phyloP scores from a whole-genome alignment of 37 sponge, comb jelly and placozoan species.

The Lycopodina hypogea region DNA sequence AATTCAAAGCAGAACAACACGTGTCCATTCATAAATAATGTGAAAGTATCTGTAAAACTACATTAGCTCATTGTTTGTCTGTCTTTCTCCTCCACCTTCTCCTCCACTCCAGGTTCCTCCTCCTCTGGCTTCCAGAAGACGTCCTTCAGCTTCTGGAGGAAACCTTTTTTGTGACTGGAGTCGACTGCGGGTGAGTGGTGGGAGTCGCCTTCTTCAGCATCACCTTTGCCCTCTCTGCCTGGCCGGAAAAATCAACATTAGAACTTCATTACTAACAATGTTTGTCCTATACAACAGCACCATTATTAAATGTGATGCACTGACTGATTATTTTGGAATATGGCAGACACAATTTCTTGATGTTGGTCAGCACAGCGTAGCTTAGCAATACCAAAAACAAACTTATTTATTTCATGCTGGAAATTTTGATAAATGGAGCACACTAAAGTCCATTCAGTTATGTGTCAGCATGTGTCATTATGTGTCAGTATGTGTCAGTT shows the following conservation, averaged over 20 bases:
- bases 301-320: too few species aligned
- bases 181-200: background rate
- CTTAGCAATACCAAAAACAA: too few species aligned
- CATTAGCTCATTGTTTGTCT: conserved; percentile 35
- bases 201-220: background rate
- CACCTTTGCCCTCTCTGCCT: conserved; percentile 14
- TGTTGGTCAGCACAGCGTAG: too few species aligned
- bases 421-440: too few species aligned
- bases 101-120: conserved; percentile 26
- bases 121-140: conserved; percentile 75
- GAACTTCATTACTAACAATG: background rate
- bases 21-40: background rate
- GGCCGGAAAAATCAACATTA: background rate
- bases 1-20: too few species aligned
- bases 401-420: too few species aligned
- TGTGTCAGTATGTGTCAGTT: too few species aligned
- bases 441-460: too few species aligned
- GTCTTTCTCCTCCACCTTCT: background rate
- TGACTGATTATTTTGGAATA: too few species aligned
- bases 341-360: too few species aligned
- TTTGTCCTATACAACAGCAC: too few species aligned
- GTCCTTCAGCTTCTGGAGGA: conserved; percentile 72
- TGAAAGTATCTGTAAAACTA: background rate
- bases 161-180: conserved; percentile 40
- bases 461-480: too few species aligned